Percentiles rank a stretch among this genome's conserved stretches.
Conservation (phyloP, 2,113 vertebrate genomes). For the Menura novaehollandiae region DNA sequence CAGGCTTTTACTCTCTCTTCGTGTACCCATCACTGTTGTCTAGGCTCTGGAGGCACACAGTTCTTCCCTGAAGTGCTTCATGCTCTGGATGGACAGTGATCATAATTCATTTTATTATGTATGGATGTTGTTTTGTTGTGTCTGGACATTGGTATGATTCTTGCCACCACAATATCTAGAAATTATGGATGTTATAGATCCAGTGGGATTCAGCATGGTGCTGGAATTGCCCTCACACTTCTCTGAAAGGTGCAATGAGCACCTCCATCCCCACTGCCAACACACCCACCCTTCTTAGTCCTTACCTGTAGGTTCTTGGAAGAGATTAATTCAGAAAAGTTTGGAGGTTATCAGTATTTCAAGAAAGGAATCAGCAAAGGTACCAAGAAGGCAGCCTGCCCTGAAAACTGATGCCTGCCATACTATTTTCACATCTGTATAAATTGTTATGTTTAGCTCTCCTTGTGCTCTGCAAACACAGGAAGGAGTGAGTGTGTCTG, state of each 20-base stretch:
- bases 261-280: not conserved
- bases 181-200: not conserved
- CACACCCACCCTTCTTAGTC: not conserved
- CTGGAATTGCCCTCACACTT: not conserved
- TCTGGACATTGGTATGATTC: not conserved
- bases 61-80: not conserved
- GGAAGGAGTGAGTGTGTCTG: not conserved
- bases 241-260: not conserved
- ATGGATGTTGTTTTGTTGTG: not conserved
- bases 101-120: not conserved
- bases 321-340: not conserved
- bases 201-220: not conserved
- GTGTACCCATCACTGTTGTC: not conserved
- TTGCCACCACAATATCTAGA: not conserved
- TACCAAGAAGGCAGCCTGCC: not conserved
- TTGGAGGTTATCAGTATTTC: not conserved
- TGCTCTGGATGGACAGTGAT: not conserved
- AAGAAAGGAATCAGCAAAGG: not conserved
- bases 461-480: not conserved
- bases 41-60: not conserved
- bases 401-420: not conserved
- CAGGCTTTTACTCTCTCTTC: not conserved
- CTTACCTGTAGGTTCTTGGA: not conserved
- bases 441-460: not conserved
- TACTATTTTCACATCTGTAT: not conserved